Evolutionary conservation across 2,888 invertebrate species (phyloP), one percentile per base, ranked within the genome.

Genomic region (Lepidochrysops patricia): DNA sequence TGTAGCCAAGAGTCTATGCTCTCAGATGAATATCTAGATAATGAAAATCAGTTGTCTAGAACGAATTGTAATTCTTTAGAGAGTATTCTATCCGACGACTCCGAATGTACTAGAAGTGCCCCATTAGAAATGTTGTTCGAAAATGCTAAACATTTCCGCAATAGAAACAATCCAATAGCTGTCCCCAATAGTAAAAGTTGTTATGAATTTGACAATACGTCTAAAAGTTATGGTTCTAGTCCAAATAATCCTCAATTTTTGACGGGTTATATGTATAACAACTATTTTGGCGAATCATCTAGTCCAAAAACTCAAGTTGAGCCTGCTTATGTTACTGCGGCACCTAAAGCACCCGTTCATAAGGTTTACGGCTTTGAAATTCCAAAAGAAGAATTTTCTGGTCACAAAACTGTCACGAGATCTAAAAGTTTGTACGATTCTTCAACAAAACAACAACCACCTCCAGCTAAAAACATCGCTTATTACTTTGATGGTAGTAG

Each of bases 11-110:
- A 96, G 69, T 95, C 95, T 23, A 90, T 96, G 34, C 73, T 96
- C 4, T 95, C 95, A 0, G 94, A 94, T 65, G 94, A 94, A 66
- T 86, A 76, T 61, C 70, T 91, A 57, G 87, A 87, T 15, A 83
- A 85, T 32, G 92, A 92, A 59, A 91, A 91, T 67, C 93, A 91
- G 43, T 86, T 92, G 62, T 90, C 89, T 1, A 90, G 92, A 71
- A 92, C 92, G 3, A 94, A 93, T 71, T 94, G 94, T 71, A 94
- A 94, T 70, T 95, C 95, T 61, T 90, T 95, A 70, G 96, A 96
- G 74, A 95, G 95, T 70, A 92, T 96, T 4, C 76, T 96, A 0
- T 95, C 95, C 0, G 96, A 95, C 75, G 95, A 95, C 65, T 94
- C 94, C 0, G 94, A 94, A 68, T 91, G 92, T 67, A 95, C 94